A percentile compares a stretch with the other conserved stretches of the same genome.
Evolutionary conservation across 1,140 invertebrate species (phyloP).

Genomic region (Nixonia krombeini): DNA sequence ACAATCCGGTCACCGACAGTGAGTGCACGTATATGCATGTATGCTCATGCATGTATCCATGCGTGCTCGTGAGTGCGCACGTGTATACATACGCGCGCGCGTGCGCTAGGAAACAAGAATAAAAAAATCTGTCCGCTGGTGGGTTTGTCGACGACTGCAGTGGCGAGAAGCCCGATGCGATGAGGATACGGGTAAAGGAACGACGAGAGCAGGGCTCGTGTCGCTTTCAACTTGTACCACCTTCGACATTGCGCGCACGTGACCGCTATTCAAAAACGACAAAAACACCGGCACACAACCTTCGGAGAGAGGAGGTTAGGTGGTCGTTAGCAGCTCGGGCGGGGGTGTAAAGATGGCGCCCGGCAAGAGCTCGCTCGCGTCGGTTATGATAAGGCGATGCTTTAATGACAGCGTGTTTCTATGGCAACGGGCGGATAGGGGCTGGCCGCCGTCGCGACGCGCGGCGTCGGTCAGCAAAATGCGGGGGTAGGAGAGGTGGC

Average conservation of each 20-base stretch:
- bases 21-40: slow-evolving; percentile 40
- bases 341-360: slow-evolving; percentile 68
- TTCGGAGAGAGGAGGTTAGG: slow-evolving; percentile 44
- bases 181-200: slow-evolving; percentile 26
- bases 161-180: slow-evolving; percentile 29
- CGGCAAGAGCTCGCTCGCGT: slow-evolving; percentile 61
- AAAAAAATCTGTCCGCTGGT: slow-evolving; percentile 36
- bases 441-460: slow-evolving; percentile 67
- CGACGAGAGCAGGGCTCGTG: slow-evolving; percentile 29
- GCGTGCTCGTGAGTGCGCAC: slow-evolving; percentile 37
- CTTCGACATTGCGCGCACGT: slow-evolving; percentile 55
- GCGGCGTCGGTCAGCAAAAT: slow-evolving; percentile 67
- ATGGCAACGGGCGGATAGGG: slow-evolving; percentile 68
- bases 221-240: slow-evolving; percentile 36
- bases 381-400: slow-evolving; percentile 73
- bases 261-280: slow-evolving; percentile 54
- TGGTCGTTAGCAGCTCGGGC: slow-evolving; percentile 48
- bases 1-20: slow-evolving; percentile 31
- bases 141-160: slow-evolving; percentile 42
- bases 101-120: slow-evolving; percentile 33
- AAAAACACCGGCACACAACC: slow-evolving; percentile 19
- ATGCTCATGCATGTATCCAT: no score
- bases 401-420: slow-evolving; percentile 71
- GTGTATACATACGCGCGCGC: no score
- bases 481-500: slow-evolving; percentile 14